phyloP scores from a whole-genome alignment of 2,113 vertebrate genomes.

The Ictidomys tridecemlineatus region DNA sequence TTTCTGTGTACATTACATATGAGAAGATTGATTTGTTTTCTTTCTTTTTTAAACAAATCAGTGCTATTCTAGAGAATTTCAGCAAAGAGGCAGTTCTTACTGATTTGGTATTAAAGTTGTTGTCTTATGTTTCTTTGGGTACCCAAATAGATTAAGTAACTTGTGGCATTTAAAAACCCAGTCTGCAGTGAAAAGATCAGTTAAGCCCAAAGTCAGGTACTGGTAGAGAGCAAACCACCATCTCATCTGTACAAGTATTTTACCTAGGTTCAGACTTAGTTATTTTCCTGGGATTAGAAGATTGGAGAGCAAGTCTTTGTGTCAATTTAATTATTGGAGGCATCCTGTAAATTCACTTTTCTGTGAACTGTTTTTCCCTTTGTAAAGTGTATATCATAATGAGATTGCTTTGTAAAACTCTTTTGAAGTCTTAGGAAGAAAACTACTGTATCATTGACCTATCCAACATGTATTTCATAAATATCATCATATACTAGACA shows the following conservation, averaged over 20 bases:
- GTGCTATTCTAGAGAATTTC: neutral
- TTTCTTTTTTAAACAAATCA: neutral
- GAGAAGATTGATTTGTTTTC: neutral
- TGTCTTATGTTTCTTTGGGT: constrained; percentile 39
- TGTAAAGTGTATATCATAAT: neutral
- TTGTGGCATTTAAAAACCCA: constrained; percentile 1
- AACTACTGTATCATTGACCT: neutral
- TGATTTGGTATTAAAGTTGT: neutral
- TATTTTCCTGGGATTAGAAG: neutral
- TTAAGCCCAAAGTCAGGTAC: neutral
- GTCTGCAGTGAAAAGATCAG: neutral
- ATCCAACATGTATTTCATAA: neutral
- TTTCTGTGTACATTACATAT: neutral
- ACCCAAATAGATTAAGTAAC: constrained; percentile 11
- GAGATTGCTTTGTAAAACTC: constrained; percentile 30
- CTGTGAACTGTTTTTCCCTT: neutral
- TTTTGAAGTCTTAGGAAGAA: constrained; percentile 24
- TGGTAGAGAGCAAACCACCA: neutral
- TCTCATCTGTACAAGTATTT: neutral
- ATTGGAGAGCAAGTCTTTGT: neutral
- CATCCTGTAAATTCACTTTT: neutral
- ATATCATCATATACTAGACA: neutral
- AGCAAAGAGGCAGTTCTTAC: neutral
- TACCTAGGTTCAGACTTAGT: neutral
- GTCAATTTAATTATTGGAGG: neutral